Base-by-base conservation (phyloP, 2,797 vertebrate genomes). In the Tauraco hartlaubi region DNA sequence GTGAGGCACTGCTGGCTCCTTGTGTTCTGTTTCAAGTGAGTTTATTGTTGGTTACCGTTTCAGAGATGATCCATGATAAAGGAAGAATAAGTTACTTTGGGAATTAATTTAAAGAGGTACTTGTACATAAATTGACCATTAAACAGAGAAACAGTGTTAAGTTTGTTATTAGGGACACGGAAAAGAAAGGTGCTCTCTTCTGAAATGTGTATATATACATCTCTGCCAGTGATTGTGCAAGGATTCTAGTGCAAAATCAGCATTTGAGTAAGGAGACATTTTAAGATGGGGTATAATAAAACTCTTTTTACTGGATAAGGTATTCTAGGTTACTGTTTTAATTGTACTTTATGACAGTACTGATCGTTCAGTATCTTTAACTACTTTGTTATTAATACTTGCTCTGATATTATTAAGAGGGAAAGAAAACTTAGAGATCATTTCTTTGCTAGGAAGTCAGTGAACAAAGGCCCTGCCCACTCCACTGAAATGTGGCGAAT, bases 51-150 rank as follows among this genome's bases (percentile, higher is more conserved):
- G 15, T 85, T 94, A 72, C 41, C 10, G 12, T 87, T 94, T 97
- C 91, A 77, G 90, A 91, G 91, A 92, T 80, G 41, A 74, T 94
- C 88, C 76, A 87, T 6, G 37, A 56, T 75, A 88, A 89, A 69
- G 90, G 90, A 92, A 58, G 61, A 92, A 94, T 94, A 97, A 74
- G 54, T 71, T 96, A 66, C 85, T 94, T 86, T 56, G 12, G 85
- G 88, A 97, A 92, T 94, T 97, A 94, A 96, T 96, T 97, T 96
- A 83, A 75, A 97, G 90, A 93, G 71, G 51, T 88, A 74, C 44
- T 92, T 95, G 76, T 90, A 72, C 41, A 15, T 95, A 90, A 95
- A 84, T 91, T 17, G 7, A 35, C 46, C 55, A 49, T 63, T 95
- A 92, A 75, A 41, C 43, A 86, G 28, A 62, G 52, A 85, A 94